A percentile compares a stretch with the other conserved stretches of the same genome.
phyloP scores from a whole-genome alignment of 2,113 vertebrate species.

The Scomber scombrus region DNA sequence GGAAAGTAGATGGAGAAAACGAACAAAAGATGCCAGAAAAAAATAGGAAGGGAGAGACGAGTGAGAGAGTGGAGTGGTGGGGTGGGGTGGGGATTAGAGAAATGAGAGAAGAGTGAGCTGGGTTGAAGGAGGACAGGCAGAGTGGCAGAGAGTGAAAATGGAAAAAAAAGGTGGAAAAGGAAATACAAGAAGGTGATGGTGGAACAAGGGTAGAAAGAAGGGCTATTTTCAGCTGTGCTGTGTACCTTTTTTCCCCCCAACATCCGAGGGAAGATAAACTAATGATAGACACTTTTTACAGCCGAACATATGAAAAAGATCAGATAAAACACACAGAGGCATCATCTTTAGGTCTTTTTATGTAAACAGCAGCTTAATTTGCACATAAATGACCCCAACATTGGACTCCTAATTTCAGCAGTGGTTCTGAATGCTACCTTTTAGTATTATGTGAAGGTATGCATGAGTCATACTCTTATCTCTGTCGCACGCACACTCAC shows the following conservation, averaged over 20 bases:
- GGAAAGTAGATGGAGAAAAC: not conserved
- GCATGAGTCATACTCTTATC: conserved; percentile 54
- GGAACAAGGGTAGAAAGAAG: not conserved
- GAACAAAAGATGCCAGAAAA: conserved; percentile 5
- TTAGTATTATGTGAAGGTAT: conserved; percentile 17
- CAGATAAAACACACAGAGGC: not conserved
- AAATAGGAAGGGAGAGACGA: not conserved
- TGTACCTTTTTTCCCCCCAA: not conserved
- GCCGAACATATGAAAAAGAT: not conserved
- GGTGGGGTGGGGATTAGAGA: not conserved
- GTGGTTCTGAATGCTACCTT: not conserved
- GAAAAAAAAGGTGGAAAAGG: conserved; percentile 1
- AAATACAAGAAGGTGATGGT: not conserved
- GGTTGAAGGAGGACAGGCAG: not conserved
- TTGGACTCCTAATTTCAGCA: conserved; percentile 19
- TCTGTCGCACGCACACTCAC: conserved; percentile 3
- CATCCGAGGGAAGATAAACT: not conserved
- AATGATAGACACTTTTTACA: not conserved
- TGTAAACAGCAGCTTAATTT: conserved; percentile 36
- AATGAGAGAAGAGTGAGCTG: not conserved
- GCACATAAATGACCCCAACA: not conserved
- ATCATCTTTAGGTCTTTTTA: not conserved
- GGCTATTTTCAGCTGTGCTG: conserved; percentile 4
- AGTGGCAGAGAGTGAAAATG: not conserved
- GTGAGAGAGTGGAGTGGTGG: too few relatives aligned